Evolutionary conservation across 2,797 vertebrate genomes (phyloP).

Genomic region (Phylloscopus collybita): DNA sequence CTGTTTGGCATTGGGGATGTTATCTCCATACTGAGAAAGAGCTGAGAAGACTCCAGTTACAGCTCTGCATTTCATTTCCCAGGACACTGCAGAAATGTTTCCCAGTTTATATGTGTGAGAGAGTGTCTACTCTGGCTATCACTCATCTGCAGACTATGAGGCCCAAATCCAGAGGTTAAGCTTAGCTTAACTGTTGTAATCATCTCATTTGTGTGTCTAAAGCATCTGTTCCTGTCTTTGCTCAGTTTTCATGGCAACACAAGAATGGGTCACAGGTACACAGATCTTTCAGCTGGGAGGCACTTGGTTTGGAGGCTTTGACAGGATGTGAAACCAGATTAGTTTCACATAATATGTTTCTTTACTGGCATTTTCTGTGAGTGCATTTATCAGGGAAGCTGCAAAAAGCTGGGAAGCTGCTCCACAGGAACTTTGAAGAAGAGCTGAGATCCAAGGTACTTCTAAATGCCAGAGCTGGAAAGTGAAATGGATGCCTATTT

Average conservation of each 20-base stretch:
- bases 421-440: neutral
- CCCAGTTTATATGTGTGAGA: neutral
- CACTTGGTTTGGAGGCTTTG: neutral
- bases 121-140: neutral
- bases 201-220: neutral
- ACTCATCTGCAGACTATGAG: neutral
- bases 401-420: neutral
- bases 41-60: neutral
- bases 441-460: neutral
- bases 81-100: neutral
- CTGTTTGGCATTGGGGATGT: neutral
- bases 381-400: neutral
- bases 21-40: neutral
- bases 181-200: neutral
- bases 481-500: neutral
- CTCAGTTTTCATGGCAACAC: neutral
- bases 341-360: neutral
- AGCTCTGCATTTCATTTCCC: neutral
- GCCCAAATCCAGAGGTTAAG: conserved; percentile 12
- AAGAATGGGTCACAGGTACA: neutral
- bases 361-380: neutral
- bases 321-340: conserved; percentile 6
- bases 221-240: neutral
- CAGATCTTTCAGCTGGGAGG: conserved; percentile 1
- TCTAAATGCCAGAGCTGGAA: neutral